phyloP scores from a whole-genome alignment of 1,140 invertebrate genomes.

The Stenopsyche tienmushanensis region DNA sequence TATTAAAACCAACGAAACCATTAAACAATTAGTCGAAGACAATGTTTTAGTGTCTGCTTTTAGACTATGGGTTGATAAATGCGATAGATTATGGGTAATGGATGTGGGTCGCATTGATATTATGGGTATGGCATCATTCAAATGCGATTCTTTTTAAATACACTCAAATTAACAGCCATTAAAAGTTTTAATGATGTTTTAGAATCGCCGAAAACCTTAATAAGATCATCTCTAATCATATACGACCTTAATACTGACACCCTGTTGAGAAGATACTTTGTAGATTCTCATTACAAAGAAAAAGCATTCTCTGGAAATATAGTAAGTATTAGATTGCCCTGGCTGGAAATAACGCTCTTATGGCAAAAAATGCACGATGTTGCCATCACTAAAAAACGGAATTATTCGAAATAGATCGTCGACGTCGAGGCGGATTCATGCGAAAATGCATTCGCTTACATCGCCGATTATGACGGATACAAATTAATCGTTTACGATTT shows the following conservation, averaged over 20 bases:
- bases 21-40: conserved; percentile 28
- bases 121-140: no score
- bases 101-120: conserved; percentile 64
- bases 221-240: conserved; percentile 55
- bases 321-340: no score
- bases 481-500: conserved; percentile 66
- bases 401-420: conserved; percentile 48
- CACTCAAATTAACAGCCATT: background rate
- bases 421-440: conserved; percentile 62
- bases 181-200: conserved; percentile 1
- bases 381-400: background rate
- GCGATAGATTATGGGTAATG: conserved; percentile 64
- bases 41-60: conserved; percentile 56
- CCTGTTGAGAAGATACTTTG: conserved; percentile 59
- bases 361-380: no score
- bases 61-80: conserved; percentile 61
- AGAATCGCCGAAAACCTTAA: conserved; percentile 45
- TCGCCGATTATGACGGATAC: conserved; percentile 64
- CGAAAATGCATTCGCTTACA: conserved; percentile 64
- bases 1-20: background rate
- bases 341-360: background rate
- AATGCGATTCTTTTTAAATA: conserved; percentile 13
- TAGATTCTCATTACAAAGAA: conserved; percentile 43
- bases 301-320: no score
- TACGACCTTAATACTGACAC: conserved; percentile 53